Evolutionary conservation across 2,113 vertebrate genomes (phyloP).

Genomic region (Rhynchopsitta pachyrhyncha): DNA sequence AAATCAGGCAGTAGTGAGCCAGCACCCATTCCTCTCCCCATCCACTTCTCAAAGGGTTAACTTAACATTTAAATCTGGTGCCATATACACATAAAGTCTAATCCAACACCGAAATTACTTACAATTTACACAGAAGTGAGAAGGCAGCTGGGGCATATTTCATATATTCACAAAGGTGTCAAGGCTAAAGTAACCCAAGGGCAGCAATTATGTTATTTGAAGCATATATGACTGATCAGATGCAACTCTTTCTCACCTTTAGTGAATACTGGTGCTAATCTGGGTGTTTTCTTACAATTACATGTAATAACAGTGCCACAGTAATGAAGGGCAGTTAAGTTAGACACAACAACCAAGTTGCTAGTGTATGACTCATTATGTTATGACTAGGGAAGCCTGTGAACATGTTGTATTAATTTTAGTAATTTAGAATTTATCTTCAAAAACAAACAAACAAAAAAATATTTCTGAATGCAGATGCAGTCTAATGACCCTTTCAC

Average conservation of each 20-base stretch:
- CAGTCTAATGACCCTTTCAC: not conserved
- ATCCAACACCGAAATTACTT: not conserved
- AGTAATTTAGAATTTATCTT: not conserved
- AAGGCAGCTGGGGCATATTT: not conserved
- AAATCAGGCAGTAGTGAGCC: not conserved
- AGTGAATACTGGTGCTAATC: not conserved
- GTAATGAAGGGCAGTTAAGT: not conserved
- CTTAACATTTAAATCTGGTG: not conserved
- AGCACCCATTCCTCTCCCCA: not conserved
- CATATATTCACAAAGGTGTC: not conserved
- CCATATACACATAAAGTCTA: not conserved
- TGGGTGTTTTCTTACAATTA: not conserved
- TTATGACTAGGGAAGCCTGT: not conserved
- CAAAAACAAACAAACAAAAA: not conserved
- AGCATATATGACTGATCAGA: conserved; percentile 14
- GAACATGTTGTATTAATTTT: conserved; percentile 9
- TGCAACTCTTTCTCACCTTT: not conserved
- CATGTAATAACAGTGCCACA: not conserved
- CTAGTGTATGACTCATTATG: not conserved
- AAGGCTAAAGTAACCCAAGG: conserved; percentile 18
- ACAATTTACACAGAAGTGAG: not conserved
- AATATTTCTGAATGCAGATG: not conserved
- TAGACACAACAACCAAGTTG: not conserved
- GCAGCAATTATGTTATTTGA: conserved; percentile 18
- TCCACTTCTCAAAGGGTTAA: not conserved